These are phyloP conservation scores for Ictalurus furcatus DNA, from an alignment of 2,113 vertebrate genomes.

Conservation along the genomic window DNA sequence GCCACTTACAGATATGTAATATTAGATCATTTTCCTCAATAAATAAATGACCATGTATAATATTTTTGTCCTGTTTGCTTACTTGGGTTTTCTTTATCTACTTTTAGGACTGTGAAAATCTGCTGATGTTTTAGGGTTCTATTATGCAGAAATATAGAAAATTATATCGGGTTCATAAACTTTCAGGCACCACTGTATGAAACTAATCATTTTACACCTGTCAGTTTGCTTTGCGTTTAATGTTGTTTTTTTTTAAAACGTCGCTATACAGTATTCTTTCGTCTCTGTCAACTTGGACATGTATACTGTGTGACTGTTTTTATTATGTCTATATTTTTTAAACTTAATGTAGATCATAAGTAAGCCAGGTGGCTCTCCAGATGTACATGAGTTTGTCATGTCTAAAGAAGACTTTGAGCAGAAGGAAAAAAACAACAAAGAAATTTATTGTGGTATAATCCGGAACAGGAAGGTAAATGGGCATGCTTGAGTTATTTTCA, in stretches of 20 bases:
- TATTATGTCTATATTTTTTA: not conserved
- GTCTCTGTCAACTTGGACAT: not conserved
- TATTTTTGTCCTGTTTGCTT: too few species aligned
- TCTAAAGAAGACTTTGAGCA: constrained; percentile 92
- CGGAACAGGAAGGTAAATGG: constrained; percentile 83
- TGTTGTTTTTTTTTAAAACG: not conserved
- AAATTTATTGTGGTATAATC: constrained; percentile 83
- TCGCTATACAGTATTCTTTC: not conserved
- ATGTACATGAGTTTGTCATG: constrained; percentile 90
- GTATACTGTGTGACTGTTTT: not conserved
- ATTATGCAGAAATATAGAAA: too few species aligned
- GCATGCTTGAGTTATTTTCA: not conserved
- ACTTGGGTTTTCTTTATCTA: too few species aligned
- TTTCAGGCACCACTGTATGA: too few species aligned
- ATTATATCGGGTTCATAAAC: too few species aligned
- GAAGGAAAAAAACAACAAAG: constrained; percentile 86
- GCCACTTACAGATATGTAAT: too few species aligned
- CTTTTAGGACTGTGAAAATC: too few species aligned
- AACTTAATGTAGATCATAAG: constrained; percentile 83
- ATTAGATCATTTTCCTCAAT: too few species aligned
- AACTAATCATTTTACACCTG: not conserved
- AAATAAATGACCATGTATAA: too few species aligned
- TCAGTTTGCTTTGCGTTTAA: not conserved
- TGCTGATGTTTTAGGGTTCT: too few species aligned
- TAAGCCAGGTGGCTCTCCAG: constrained; percentile 79